A percentile compares a stretch with the other conserved stretches of the same genome.
phyloP scores from a whole-genome alignment of 1,140 invertebrate genomes.

The Drosophila carrolli region DNA sequence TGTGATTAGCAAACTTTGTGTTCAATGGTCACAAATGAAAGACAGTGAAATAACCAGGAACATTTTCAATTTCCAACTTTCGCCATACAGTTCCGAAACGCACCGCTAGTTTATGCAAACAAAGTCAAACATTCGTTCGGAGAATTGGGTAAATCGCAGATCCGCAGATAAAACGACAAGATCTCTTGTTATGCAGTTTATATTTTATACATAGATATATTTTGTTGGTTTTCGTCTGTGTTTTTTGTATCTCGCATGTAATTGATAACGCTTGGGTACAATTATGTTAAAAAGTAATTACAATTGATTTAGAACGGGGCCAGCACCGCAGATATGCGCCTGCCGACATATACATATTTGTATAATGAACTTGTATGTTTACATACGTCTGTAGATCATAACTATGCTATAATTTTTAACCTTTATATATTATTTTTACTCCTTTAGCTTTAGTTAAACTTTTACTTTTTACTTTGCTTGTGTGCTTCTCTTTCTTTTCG shows the following conservation, averaged over 20 bases:
- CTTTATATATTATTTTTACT: constrained; percentile 28
- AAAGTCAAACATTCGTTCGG: neutral
- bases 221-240: constrained; percentile 26
- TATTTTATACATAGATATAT: constrained; percentile 44
- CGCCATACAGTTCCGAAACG: constrained; percentile 16
- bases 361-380: constrained; percentile 28
- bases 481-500: constrained; percentile 12
- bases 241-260: constrained; percentile 50
- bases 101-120: constrained; percentile 5
- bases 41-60: neutral
- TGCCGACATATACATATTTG: constrained; percentile 37
- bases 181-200: constrained; percentile 43
- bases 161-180: constrained; percentile 22
- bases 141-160: constrained; percentile 12
- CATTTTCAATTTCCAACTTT: neutral
- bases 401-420: constrained; percentile 39
- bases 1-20: no score
- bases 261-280: constrained; percentile 67
- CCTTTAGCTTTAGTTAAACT: constrained; percentile 37
- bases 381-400: constrained; percentile 37
- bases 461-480: constrained; percentile 26
- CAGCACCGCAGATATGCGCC: constrained; percentile 15
- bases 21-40: neutral
- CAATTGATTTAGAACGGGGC: constrained; percentile 64
- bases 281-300: constrained; percentile 80